phyloP scores from a whole-genome alignment of 1,140 invertebrate species.

The Laupala kohalensis region DNA sequence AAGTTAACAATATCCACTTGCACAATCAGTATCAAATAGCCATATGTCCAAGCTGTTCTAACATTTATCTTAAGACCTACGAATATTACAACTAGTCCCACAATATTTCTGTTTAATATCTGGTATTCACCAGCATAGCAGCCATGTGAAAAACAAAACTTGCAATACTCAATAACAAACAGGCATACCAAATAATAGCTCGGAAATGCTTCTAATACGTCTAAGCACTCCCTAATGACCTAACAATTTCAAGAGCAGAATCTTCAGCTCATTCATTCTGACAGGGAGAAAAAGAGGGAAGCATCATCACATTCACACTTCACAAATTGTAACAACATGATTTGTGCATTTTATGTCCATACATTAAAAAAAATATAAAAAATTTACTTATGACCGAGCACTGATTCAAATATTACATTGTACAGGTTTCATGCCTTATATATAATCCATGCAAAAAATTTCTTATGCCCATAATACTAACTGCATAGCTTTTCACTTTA shows the following conservation, averaged over 20 bases:
- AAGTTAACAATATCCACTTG: neutral
- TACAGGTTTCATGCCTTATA: neutral
- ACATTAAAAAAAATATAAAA: neutral
- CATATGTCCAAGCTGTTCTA: neutral
- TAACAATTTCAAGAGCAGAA: neutral
- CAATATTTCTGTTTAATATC: neutral
- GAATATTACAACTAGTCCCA: neutral
- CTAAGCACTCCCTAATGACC: neutral
- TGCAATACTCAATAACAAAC: neutral
- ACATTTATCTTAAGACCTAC: neutral
- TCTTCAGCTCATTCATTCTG: neutral
- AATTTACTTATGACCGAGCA: neutral
- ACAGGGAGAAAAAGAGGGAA: neutral
- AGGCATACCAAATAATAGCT: neutral
- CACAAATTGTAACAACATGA: neutral
- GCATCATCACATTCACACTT: neutral
- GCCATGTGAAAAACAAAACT: neutral
- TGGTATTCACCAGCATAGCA: neutral
- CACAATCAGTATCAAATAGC: neutral
- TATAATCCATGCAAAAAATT: neutral
- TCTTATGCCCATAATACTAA: neutral
- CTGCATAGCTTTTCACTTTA: neutral
- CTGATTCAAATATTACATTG: neutral
- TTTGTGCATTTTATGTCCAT: neutral
- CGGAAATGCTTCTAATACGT: neutral